Evolutionary conservation across 2,113 vertebrate species (phyloP), one percentile per base, ranked within the genome.

Genomic region (Alexandromys fortis): DNA sequence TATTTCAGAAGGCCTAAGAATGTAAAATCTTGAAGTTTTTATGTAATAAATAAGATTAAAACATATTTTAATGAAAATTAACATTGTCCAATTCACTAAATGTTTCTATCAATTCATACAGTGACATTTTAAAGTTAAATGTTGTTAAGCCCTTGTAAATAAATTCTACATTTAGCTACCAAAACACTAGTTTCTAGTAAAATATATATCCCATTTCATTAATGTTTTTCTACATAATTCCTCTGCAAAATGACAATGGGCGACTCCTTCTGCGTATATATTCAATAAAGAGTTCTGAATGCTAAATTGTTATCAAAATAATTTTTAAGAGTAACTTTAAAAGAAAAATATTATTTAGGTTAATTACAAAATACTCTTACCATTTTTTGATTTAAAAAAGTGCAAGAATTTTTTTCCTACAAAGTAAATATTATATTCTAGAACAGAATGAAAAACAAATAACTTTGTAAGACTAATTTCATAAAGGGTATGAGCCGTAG

Each of bases 261-360:
- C 2, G 13, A 89, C 52, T 87, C 2, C 16, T 61, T 75, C 82
- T 78, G 28, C 4, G 0, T 33, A 89, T 7, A 88, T 45, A 0
- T 75, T 86, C 30, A 85, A 47, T 19, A 70, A n/a, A 11, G 58
- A 92, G 90, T 86, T 45, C 28, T 77, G 35, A 81, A 3, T 49
- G 7, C 21, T 22, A 14, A 75, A 76, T 90, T 73, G 5, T 72
- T 85, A 89, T 55, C 49, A 94, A 94, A 87, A 45, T 78, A 19
- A 61, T 83, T 52, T 96, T 88, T 78, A 49, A 67, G 16, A 81
- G 73, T 85, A 24, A 85, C 45, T 95, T 96, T 87, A 67, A 82
- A 87, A 88, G 22, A 67, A 61, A 91, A 19, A 19, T 42, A 55
- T 58, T 38, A 86, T 88, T 58, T 58, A 28, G 77, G 47, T 55